A percentile compares a stretch with the other conserved stretches of the same genome.
Evolutionary conservation across 2,113 vertebrate species (phyloP).

Genomic region (Pelecanus crispus): DNA sequence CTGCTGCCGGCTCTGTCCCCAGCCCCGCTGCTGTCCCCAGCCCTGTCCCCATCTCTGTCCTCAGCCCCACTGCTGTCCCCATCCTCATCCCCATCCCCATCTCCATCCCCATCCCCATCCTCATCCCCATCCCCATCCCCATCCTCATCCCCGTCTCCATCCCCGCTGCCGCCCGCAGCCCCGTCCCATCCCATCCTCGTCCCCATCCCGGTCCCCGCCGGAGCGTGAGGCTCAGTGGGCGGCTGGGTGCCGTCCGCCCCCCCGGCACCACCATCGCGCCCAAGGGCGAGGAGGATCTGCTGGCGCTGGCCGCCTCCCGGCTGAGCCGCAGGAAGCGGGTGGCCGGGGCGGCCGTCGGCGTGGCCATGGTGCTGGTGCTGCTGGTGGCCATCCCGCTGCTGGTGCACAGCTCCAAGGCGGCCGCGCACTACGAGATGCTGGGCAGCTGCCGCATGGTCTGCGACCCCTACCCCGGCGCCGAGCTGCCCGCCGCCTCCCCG

Average conservation of each 20-base stretch:
- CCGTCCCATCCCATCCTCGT: background rate
- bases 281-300: conserved; percentile 92
- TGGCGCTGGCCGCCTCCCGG: conserved; percentile 92
- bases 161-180: background rate
- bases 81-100: fast-evolving
- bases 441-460: conserved; percentile 95
- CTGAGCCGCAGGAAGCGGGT: conserved; percentile 91
- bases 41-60: background rate
- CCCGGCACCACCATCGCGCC: conserved; percentile 81
- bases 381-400: conserved; percentile 92
- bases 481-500: conserved; percentile 78
- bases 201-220: background rate
- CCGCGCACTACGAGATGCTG: conserved; percentile 95
- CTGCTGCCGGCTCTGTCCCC: no score
- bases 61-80: background rate
- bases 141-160: background rate
- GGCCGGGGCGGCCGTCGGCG: conserved; percentile 89
- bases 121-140: background rate
- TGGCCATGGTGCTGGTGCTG: conserved; percentile 93
- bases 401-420: conserved; percentile 89
- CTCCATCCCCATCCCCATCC: background rate
- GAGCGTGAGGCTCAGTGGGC: background rate
- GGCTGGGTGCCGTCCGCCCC: conserved; percentile 53
- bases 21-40: background rate
- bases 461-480: conserved; percentile 85